Evolutionary conservation across 2,113 vertebrate genomes (phyloP).

Genomic region (Ctenodactylus gundi): DNA sequence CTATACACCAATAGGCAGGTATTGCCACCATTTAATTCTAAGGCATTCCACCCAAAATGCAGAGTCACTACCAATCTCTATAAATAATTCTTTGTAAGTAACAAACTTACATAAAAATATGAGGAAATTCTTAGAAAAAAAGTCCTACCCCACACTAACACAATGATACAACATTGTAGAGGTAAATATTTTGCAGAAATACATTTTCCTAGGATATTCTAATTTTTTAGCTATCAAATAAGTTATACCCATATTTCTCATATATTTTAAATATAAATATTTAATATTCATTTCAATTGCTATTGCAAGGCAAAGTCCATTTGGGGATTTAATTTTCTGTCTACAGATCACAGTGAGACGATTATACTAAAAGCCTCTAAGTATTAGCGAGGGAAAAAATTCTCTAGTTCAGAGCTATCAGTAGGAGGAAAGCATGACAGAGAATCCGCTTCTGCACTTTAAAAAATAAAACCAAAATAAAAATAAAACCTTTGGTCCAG

Average conservation of each 20-base stretch:
- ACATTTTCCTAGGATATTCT: background rate
- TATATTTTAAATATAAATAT: conserved; percentile 51
- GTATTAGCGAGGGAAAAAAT: background rate
- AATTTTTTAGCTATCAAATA: conserved; percentile 41
- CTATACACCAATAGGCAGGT: background rate
- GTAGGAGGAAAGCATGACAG: background rate
- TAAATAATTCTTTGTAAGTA: background rate
- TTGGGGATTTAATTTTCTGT: conserved; percentile 30
- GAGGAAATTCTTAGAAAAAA: conserved; percentile 35
- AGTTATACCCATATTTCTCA: background rate
- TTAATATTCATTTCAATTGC: conserved; percentile 22
- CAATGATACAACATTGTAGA: background rate
- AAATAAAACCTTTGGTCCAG: background rate
- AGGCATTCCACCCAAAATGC: background rate
- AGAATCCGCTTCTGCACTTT: background rate
- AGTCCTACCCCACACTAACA: conserved; percentile 3
- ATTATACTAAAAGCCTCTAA: conserved; percentile 30
- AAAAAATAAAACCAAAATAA: background rate
- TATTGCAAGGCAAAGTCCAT: conserved; percentile 22
- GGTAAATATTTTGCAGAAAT: conserved; percentile 6
- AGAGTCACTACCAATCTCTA: background rate
- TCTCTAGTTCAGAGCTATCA: conserved; percentile 47
- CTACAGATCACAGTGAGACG: conserved; percentile 34
- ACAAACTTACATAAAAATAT: background rate
- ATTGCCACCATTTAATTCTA: background rate